These are phyloP conservation scores for Acarapis woodi DNA, from an alignment of 1,140 invertebrate genomes.

Conservation along the genomic window DNA sequence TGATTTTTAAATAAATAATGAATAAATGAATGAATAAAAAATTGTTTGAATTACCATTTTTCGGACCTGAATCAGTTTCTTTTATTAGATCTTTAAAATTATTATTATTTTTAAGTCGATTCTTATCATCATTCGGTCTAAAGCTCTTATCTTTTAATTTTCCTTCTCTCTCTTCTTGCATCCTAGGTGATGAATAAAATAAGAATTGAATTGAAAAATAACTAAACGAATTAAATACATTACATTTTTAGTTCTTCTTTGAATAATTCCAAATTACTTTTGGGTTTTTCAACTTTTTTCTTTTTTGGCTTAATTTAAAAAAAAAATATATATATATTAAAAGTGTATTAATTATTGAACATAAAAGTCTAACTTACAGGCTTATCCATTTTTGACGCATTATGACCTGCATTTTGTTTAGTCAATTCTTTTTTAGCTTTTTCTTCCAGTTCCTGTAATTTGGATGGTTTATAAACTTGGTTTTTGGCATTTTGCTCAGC, in stretches of 20 bases:
- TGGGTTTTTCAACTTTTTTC: constrained; percentile 57
- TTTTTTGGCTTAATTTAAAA: constrained; percentile 32
- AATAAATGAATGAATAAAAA: neutral
- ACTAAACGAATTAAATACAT: constrained; percentile 10
- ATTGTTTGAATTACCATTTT: neutral
- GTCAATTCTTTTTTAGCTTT: constrained; percentile 17
- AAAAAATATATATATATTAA: neutral
- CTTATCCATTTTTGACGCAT: neutral
- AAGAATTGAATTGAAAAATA: constrained; percentile 11
- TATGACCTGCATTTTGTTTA: constrained; percentile 19
- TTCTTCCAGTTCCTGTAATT: constrained; percentile 28
- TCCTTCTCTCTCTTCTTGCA: constrained; percentile 87
- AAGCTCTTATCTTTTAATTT: constrained; percentile 35
- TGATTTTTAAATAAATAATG: no score
- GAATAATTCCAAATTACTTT: constrained; percentile 85
- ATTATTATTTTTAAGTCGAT: constrained; percentile 1
- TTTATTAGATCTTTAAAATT: neutral
- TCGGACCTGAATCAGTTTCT: neutral
- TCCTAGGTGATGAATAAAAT: no score
- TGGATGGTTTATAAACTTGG: constrained; percentile 73
- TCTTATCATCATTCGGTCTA: constrained; percentile 17
- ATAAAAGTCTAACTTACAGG: neutral
- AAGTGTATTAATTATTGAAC: constrained; percentile 2
- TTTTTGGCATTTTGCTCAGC: constrained; percentile 46
- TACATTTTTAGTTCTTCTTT: constrained; percentile 76